Conservation (phyloP, 2,113 vertebrate genomes). For the Oncorhynchus masou region DNA sequence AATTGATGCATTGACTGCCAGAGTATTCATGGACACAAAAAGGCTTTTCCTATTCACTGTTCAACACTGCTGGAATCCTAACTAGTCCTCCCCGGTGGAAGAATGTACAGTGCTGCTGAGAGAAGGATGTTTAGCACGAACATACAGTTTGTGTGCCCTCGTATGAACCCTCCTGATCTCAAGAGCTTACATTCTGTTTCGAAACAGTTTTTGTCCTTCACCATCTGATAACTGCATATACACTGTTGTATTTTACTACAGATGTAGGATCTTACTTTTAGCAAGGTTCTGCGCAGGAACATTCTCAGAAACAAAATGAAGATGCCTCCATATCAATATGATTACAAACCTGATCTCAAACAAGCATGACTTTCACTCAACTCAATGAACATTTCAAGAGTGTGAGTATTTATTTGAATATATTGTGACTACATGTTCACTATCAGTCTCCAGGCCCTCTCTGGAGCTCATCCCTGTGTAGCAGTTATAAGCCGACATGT, state of each 20-base stretch:
- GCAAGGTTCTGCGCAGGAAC: too few species aligned
- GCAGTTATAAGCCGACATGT: neutral
- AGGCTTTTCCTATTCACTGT: conserved; percentile 67
- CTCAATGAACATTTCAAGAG: too few species aligned
- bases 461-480: neutral
- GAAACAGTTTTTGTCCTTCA: conserved; percentile 22
- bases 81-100: conserved; percentile 47
- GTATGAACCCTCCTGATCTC: too few species aligned
- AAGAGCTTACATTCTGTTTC: too few species aligned
- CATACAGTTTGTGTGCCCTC: neutral
- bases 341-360: too few species aligned
- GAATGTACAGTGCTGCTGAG: neutral
- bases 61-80: conserved; percentile 59
- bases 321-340: too few species aligned
- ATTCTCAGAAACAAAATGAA: too few species aligned
- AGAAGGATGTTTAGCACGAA: conserved; percentile 25
- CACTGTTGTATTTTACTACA: too few species aligned
- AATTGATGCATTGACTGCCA: conserved; percentile 59
- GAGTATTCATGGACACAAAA: conserved; percentile 68
- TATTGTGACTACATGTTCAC: too few species aligned
- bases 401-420: too few species aligned
- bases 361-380: neutral
- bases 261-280: too few species aligned
- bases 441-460: neutral
- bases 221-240: conserved; percentile 23